Base-by-base conservation (phyloP, 2,888 invertebrate genomes). In the Hedya salicella region DNA sequence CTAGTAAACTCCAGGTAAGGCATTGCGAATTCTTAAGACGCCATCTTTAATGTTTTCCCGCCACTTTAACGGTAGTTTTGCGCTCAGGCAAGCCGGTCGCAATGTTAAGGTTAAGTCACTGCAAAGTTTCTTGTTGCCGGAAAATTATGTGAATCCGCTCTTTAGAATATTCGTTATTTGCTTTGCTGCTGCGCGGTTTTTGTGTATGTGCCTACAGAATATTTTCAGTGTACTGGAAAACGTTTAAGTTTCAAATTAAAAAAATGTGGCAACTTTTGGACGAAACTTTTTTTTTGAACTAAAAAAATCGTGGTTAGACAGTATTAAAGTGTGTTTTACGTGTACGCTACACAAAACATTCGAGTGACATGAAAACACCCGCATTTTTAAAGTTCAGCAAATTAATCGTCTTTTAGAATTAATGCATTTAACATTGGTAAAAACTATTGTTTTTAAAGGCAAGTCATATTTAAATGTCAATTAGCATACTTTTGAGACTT, bases 1-100 rank as follows among this genome's bases (percentile, higher is more conserved):
- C 74, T 81, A 85, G 81, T 87, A 82, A 88, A 83, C 75, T 74
- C 75, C 85, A 88, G 90, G 90, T 90, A 76, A 87, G 87, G 49
- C 48, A 56, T 30, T 53, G 65, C 65, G 65, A 65, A 59, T 65
- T 60, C 13, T 32, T 40, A 30, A 6, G 42, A 17, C 64, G 64
- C 52, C 59, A 46, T 65, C 39, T 61, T 61, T 14, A 21, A 17
- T 9, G 46, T 40, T 66, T 61, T 66, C 66, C 65, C 65, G 59
- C 65, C 59, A 60, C 44, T 57, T 44, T 3, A n/a, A 19, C n/a
- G 42, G 36, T 9, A 46, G 44, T 57, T 46, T 46, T 17, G 32
- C 30, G 0, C 8, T 8, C 25, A 6, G 32, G 30, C 44, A n/a
- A 32, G 44, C 57, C 44, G 44, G 32, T n/a, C n/a, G 36, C 36